A percentile compares a stretch with the other conserved stretches of the same genome.
phyloP scores from a whole-genome alignment of 2,113 vertebrate genomes.

The Tenebrosternarchus preto region DNA sequence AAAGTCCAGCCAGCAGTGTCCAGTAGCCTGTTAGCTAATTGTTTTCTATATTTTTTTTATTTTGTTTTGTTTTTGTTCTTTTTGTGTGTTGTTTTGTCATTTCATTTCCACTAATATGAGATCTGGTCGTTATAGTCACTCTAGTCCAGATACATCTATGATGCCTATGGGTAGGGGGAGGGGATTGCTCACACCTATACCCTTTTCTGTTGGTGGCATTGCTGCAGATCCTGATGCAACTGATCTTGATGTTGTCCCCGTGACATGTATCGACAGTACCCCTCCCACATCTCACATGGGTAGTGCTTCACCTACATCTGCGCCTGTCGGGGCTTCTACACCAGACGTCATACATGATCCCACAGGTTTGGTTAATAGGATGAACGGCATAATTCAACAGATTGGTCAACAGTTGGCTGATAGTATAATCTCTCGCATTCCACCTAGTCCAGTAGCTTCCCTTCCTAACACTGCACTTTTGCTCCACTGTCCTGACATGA shows the following conservation, averaged over 20 bases:
- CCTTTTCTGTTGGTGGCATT: background rate
- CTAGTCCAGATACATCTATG: background rate
- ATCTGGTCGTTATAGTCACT: background rate
- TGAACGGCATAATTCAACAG: no score
- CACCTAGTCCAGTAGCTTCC: no score
- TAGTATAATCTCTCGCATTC: no score
- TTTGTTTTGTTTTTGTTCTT: background rate
- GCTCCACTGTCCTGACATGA: no score
- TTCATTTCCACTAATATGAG: background rate
- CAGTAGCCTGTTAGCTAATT: background rate
- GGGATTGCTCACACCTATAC: background rate
- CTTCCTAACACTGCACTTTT: no score
- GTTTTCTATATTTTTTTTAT: background rate
- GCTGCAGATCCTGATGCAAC: background rate
- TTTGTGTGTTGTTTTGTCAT: background rate
- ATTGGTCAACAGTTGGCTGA: no score
- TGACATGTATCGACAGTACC: no score
- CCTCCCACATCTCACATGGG: no score
- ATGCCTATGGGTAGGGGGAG: background rate
- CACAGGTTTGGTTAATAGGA: no score
- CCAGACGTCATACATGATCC: no score
- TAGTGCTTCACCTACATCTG: no score
- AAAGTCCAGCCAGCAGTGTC: background rate
- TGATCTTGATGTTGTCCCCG: background rate
- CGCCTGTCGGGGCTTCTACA: no score